Conservation (phyloP, 2,113 vertebrate species). For the Amphiprion ocellaris region DNA sequence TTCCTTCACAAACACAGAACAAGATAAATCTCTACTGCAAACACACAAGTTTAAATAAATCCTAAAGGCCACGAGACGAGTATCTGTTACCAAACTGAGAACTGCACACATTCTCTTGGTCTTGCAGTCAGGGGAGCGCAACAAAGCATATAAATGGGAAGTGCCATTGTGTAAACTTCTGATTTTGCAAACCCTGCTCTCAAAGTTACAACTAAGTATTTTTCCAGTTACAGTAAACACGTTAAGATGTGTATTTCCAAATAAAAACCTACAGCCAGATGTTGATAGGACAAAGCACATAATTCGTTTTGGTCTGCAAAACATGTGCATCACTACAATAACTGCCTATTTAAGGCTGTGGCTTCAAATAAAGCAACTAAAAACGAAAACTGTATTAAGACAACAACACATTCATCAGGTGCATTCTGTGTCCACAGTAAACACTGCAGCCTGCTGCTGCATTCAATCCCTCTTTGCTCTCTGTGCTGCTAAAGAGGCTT, state of each 20-base stretch:
- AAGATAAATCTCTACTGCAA: constrained; percentile 59
- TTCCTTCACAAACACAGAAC: constrained; percentile 60
- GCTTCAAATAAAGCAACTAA: not conserved
- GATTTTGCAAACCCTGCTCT: constrained; percentile 12
- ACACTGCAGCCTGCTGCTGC: constrained; percentile 42
- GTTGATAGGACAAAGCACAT: not conserved
- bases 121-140: constrained; percentile 16
- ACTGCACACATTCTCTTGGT: constrained; percentile 32
- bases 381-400: not conserved
- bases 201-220: constrained; percentile 3
- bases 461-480: constrained; percentile 46
- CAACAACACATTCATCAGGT: constrained; percentile 28
- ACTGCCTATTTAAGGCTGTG: not conserved
- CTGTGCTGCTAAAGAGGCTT: constrained; percentile 60
- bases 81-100: constrained; percentile 27
- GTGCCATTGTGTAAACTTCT: not conserved
- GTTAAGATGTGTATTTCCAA: not conserved
- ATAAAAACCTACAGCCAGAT: not conserved
- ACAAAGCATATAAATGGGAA: not conserved
- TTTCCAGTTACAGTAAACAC: not conserved
- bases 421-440: constrained; percentile 32
- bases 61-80: constrained; percentile 13
- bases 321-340: not conserved
- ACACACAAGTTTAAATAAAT: constrained; percentile 40
- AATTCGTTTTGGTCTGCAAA: not conserved